Conservation (phyloP, 2,797 vertebrate species). For the Echeneis naucrates region DNA sequence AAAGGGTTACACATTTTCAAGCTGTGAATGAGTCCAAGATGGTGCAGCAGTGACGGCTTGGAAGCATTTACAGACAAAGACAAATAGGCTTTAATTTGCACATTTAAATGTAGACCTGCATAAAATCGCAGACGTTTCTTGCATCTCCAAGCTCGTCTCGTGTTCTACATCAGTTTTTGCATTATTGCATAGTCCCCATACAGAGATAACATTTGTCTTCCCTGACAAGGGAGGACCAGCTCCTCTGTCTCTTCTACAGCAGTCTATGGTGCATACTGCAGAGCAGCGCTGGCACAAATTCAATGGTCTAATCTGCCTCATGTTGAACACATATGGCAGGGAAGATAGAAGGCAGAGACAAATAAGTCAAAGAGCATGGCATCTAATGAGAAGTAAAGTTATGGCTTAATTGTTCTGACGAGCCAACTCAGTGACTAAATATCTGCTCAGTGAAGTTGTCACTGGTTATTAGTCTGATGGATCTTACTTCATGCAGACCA, state of each 20-base stretch:
- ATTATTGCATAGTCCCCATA: neutral
- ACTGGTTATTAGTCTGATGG: conserved; percentile 8
- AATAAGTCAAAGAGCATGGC: conserved; percentile 48
- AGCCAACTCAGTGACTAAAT: conserved; percentile 32
- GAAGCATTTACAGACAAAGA: neutral
- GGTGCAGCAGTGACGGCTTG: neutral
- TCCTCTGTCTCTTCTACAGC: conserved; percentile 16
- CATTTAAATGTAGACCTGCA: neutral
- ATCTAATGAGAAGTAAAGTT: conserved; percentile 39
- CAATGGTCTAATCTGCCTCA: conserved; percentile 52
- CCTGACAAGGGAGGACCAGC: conserved; percentile 19
- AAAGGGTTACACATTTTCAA: neutral
- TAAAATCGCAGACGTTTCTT: neutral
- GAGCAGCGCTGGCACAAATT: conserved; percentile 43
- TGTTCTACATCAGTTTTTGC: conserved; percentile 19
- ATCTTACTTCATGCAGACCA: conserved; percentile 14
- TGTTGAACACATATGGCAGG: conserved; percentile 57
- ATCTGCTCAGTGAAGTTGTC: conserved; percentile 29
- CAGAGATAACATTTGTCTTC: conserved; percentile 32
- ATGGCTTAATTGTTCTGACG: conserved; percentile 49
- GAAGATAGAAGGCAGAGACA: conserved; percentile 51
- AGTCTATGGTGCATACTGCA: conserved; percentile 40
- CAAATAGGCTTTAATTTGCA: neutral
- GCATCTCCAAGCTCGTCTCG: conserved; percentile 8
- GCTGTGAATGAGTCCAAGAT: neutral